Percentiles rank a stretch among this genome's conserved stretches.
These are phyloP conservation scores for Zosterops borbonicus DNA, from an alignment of 2,113 vertebrate genomes.

Conservation along the genomic window DNA sequence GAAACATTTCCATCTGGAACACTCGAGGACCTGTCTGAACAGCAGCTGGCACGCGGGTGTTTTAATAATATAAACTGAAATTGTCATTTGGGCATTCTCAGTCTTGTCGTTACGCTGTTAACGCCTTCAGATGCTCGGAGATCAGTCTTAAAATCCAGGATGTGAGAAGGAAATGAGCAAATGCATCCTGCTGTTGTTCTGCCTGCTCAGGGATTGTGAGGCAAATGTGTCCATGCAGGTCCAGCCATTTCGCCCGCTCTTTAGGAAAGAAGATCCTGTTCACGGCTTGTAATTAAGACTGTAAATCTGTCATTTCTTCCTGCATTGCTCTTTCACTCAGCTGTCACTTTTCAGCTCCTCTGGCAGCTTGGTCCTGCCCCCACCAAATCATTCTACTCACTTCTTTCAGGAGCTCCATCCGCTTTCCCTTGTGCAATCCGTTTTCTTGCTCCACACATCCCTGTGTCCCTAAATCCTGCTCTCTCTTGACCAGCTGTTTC, in stretches of 20 bases:
- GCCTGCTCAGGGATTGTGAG: neutral
- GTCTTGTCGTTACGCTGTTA: neutral
- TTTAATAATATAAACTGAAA: neutral
- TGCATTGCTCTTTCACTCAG: neutral
- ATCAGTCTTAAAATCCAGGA: neutral
- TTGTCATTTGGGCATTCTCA: neutral
- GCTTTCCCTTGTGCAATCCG: neutral
- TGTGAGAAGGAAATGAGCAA: neutral
- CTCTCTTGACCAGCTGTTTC: neutral
- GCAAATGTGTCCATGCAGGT: neutral
- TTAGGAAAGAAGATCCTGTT: conserved; percentile 2
- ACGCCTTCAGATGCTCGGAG: neutral
- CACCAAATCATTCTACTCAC: neutral
- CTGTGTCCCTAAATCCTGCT: neutral
- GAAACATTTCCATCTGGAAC: neutral
- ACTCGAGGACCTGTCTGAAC: neutral
- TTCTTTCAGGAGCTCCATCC: neutral
- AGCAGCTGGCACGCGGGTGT: neutral
- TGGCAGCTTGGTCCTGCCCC: neutral
- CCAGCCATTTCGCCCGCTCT: neutral
- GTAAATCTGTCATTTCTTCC: conserved; percentile 47
- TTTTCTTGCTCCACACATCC: neutral
- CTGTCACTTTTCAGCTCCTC: neutral
- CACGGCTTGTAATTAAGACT: neutral
- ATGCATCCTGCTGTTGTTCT: neutral